These are phyloP conservation scores for Lateolabrax maculatus DNA, from an alignment of 2,797 vertebrate species.

Conservation along the genomic window DNA sequence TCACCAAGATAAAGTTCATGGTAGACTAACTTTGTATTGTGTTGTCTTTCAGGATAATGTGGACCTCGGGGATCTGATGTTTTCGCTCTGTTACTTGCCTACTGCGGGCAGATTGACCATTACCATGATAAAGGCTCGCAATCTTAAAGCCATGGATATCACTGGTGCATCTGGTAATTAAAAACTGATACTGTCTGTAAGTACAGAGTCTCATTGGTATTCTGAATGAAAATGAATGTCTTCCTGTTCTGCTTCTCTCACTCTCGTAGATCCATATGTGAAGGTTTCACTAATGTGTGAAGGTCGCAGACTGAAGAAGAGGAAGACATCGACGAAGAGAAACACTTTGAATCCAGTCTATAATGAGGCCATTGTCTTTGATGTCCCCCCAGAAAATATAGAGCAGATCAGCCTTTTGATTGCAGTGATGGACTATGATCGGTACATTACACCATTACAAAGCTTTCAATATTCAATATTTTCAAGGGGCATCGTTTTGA, in stretches of 20 bases:
- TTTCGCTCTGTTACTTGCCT: conserved; percentile 98
- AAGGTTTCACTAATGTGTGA: conserved; percentile 99
- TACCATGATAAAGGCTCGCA: conserved; percentile 98
- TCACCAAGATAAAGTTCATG: neutral
- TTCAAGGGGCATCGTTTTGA: neutral
- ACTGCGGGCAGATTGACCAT: conserved; percentile 98
- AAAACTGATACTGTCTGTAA: conserved; percentile 22
- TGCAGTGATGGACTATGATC: conserved; percentile 99
- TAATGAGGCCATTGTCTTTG: conserved; percentile 99
- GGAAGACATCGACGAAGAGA: conserved; percentile 98
- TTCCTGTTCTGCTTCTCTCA: neutral
- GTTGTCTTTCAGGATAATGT: conserved; percentile 93
- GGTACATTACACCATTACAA: conserved; percentile 87
- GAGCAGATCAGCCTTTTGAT: conserved; percentile 98
- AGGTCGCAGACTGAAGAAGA: conserved; percentile 96
- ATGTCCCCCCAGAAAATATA: conserved; percentile 97
- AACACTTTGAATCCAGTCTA: conserved; percentile 98
- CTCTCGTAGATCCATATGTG: conserved; percentile 94
- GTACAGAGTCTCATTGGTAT: neutral
- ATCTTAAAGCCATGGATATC: conserved; percentile 99
- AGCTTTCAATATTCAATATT: conserved; percentile 6
- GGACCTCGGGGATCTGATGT: conserved; percentile 99
- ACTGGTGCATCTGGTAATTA: conserved; percentile 96
- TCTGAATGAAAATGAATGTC: conserved; percentile 26
- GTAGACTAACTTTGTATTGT: conserved; percentile 31